A percentile compares a stretch with the other conserved stretches of the same genome.
These are phyloP conservation scores for Odontocerum albicorne DNA, from an alignment of 2,888 invertebrate genomes.

Conservation along the genomic window DNA sequence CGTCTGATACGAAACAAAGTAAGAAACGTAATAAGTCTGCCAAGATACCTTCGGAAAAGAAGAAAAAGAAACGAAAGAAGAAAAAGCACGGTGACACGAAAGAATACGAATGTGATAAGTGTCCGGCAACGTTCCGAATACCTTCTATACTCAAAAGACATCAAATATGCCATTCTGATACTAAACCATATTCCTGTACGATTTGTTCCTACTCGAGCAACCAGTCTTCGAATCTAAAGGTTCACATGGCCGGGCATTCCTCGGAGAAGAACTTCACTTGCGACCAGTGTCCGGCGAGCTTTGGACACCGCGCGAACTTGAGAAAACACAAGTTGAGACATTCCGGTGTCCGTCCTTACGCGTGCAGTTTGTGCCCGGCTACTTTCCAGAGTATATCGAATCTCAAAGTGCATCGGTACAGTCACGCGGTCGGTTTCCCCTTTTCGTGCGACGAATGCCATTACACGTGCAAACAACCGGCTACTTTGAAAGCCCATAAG, in stretches of 20 bases:
- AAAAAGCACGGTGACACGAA: not conserved
- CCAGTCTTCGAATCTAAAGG: not conserved
- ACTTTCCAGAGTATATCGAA: not conserved
- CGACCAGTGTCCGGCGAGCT: not conserved
- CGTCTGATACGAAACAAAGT: too few relatives aligned
- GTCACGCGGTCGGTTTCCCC: not conserved
- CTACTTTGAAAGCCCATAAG: not conserved
- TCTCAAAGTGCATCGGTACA: not conserved
- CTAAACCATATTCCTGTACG: not conserved
- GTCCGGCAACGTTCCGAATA: not conserved
- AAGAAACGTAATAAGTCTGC: too few relatives aligned
- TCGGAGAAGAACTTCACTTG: conserved; percentile 2
- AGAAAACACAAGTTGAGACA: not conserved
- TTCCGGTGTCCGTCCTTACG: not conserved
- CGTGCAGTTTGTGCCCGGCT: not conserved
- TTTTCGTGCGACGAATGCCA: not conserved
- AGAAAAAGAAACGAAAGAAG: not conserved
- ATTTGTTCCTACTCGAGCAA: not conserved
- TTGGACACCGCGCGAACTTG: not conserved
- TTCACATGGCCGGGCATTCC: not conserved
- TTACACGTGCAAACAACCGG: not conserved
- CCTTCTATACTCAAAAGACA: conserved; percentile 1
- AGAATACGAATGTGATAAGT: not conserved
- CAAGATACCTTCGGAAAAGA: too few relatives aligned
- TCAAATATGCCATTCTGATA: not conserved